phyloP scores from a whole-genome alignment of 1,140 invertebrate genomes.

The Eumaeus atala region DNA sequence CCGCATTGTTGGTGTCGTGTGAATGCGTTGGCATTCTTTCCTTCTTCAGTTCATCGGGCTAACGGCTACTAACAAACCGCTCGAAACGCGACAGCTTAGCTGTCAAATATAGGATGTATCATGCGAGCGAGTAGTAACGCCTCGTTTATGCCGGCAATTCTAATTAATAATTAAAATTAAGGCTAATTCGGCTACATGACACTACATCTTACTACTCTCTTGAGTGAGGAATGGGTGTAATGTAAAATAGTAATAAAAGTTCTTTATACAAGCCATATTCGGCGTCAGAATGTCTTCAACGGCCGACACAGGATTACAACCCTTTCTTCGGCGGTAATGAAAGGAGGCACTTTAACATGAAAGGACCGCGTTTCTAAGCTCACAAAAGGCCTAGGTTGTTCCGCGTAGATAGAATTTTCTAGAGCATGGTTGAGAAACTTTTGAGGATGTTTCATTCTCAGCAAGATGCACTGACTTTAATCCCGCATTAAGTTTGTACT shows the following conservation, averaged over 20 bases:
- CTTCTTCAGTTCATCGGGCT: no score
- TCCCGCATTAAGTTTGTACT: not conserved
- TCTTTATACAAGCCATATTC: not conserved
- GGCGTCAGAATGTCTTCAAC: slow-evolving; percentile 7
- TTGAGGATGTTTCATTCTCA: not conserved
- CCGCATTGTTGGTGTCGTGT: no score
- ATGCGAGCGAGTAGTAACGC: no score
- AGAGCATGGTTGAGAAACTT: slow-evolving; percentile 4
- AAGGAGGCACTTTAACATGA: slow-evolving; percentile 3
- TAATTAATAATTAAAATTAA: no score
- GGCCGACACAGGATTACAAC: slow-evolving; percentile 1
- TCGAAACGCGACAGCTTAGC: no score
- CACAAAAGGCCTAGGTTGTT: slow-evolving; percentile 8
- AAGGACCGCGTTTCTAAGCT: slow-evolving; percentile 3
- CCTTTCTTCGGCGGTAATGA: slow-evolving; percentile 7
- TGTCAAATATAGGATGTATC: no score
- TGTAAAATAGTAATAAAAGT: not conserved
- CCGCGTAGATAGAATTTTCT: slow-evolving; percentile 8
- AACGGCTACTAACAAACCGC: no score
- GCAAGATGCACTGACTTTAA: slow-evolving; percentile 5
- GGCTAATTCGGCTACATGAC: no score
- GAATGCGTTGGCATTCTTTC: no score
- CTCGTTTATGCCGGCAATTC: no score
- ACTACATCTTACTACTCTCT: no score
- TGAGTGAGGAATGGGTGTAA: not conserved